These are phyloP conservation scores for Clusia tigrina DNA, from an alignment of 2,888 invertebrate genomes.

Conservation along the genomic window DNA sequence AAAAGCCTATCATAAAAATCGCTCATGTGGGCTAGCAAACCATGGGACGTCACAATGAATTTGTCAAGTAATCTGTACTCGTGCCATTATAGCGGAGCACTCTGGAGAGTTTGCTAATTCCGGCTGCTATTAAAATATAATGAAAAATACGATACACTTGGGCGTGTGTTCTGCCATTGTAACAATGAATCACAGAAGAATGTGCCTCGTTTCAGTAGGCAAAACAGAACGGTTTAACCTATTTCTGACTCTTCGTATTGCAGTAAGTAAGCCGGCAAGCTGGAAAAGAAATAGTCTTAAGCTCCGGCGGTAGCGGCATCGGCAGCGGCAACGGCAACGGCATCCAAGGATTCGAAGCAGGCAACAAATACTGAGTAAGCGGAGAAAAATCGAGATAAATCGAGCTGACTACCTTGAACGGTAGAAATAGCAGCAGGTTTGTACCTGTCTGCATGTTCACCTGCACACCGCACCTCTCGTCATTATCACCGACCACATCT, in stretches of 20 bases:
- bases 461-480: background rate
- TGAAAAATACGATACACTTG: too few relatives aligned
- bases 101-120: too few relatives aligned
- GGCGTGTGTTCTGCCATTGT: too few relatives aligned
- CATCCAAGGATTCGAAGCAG: background rate
- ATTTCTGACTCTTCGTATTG: too few relatives aligned
- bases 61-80: too few relatives aligned
- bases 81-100: too few relatives aligned
- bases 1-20: too few relatives aligned
- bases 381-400: background rate
- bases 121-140: too few relatives aligned
- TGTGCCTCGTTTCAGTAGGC: background rate
- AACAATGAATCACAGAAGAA: too few relatives aligned
- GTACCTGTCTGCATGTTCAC: background rate
- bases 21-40: too few relatives aligned
- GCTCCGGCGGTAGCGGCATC: background rate
- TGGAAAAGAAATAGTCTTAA: constrained; percentile 3
- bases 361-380: background rate
- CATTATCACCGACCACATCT: background rate
- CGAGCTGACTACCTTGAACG: constrained; percentile 9
- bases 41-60: too few relatives aligned
- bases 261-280: background rate
- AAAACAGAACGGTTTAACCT: too few relatives aligned
- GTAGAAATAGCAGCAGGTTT: background rate
- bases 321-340: background rate